Evolutionary conservation across 1,140 invertebrate species (phyloP).

Genomic region (Micrasema longulum): DNA sequence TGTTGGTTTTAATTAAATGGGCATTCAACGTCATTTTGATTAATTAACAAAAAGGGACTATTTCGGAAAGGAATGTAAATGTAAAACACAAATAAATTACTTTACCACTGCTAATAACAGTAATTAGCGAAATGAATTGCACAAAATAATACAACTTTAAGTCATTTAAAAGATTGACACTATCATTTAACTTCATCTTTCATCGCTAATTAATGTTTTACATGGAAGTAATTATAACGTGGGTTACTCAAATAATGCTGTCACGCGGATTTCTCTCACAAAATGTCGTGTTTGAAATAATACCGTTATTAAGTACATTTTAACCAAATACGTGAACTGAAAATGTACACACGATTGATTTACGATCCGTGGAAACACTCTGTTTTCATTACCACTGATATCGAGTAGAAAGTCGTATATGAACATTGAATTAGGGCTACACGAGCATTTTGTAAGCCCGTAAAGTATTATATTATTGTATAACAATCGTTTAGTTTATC

Average conservation of each 20-base stretch:
- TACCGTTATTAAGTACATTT: neutral
- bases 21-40: too few relatives aligned
- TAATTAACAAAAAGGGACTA: too few relatives aligned
- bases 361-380: too few relatives aligned
- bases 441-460: too few relatives aligned
- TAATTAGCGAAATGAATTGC: conserved; percentile 1
- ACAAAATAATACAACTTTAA: neutral
- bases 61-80: too few relatives aligned
- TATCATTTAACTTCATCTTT: neutral
- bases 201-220: neutral
- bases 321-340: neutral
- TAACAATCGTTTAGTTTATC: too few relatives aligned
- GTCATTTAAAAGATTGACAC: neutral
- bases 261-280: neutral
- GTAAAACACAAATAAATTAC: too few relatives aligned
- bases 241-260: conserved; percentile 1
- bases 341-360: neutral
- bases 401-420: too few relatives aligned
- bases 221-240: conserved; percentile 14
- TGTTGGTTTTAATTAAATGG: too few relatives aligned
- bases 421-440: too few relatives aligned
- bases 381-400: too few relatives aligned
- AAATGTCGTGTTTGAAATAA: conserved; percentile 1
- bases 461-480: too few relatives aligned
- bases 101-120: neutral